Evolutionary conservation across 2,113 vertebrate genomes (phyloP).

Genomic region (Microtus montanus): DNA sequence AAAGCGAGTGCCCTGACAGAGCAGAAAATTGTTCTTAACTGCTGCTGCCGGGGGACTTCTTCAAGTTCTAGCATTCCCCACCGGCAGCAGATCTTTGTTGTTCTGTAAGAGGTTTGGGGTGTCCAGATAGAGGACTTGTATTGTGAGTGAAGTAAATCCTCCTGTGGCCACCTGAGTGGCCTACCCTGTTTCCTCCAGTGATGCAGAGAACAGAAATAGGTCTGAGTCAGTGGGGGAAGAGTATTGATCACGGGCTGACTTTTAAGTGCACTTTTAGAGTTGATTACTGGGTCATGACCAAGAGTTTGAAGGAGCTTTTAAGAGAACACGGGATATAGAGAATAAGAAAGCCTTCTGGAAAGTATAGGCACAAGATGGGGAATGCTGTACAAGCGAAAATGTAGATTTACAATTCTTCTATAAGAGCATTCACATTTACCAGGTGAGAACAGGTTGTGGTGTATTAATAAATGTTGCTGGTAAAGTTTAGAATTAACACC

Average conservation of each 20-base stretch:
- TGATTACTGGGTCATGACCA: slow-evolving; percentile 63
- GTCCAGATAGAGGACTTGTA: background rate
- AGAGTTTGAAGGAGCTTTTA: slow-evolving; percentile 34
- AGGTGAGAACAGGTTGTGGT: background rate
- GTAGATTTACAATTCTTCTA: background rate
- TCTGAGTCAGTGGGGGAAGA: background rate
- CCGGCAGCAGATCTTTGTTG: slow-evolving; percentile 36
- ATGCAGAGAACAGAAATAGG: background rate
- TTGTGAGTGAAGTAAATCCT: background rate
- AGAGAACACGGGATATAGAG: background rate
- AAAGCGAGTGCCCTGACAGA: background rate
- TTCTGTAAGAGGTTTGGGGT: background rate
- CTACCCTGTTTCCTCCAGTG: slow-evolving; percentile 15
- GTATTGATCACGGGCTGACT: slow-evolving; percentile 53
- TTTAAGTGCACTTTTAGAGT: slow-evolving; percentile 67
- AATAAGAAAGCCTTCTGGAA: background rate
- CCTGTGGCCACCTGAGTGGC: background rate
- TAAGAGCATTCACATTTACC: background rate
- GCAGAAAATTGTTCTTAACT: too few relatives aligned
- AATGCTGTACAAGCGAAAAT: background rate
- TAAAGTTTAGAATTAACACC: background rate
- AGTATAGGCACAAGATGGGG: background rate
- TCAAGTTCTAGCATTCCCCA: background rate
- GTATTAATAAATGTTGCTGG: background rate
- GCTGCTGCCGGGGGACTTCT: background rate